These are phyloP conservation scores for Sterrhoptilus dennistouni DNA, from an alignment of 2,113 vertebrate species.

Conservation along the genomic window DNA sequence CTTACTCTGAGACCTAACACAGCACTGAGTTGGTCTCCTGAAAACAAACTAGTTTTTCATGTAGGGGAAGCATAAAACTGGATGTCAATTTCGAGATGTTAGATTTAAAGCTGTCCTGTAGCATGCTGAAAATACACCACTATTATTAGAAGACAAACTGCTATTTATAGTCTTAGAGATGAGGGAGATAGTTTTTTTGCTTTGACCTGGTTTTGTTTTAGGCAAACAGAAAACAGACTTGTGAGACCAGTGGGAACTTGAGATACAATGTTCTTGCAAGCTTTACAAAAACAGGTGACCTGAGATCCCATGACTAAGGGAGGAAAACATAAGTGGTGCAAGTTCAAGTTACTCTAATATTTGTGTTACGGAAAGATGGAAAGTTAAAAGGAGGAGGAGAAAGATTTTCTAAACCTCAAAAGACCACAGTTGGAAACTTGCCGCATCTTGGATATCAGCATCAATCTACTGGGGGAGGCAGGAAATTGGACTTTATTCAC, in stretches of 20 bases:
- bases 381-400: neutral
- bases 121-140: neutral
- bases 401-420: neutral
- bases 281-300: neutral
- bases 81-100: neutral
- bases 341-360: neutral
- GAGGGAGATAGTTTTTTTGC: neutral
- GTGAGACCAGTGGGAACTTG: neutral
- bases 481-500: neutral
- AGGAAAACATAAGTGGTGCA: neutral
- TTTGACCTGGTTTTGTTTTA: neutral
- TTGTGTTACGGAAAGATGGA: neutral
- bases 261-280: neutral
- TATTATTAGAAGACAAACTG: neutral
- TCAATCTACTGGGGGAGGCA: neutral
- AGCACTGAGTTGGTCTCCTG: neutral
- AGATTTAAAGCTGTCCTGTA: neutral
- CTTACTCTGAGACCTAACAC: neutral
- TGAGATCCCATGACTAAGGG: neutral
- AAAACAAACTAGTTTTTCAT: neutral
- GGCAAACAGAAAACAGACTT: neutral
- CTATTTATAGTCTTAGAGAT: neutral
- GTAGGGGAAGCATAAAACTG: neutral
- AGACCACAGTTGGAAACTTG: neutral
- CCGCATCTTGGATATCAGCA: neutral